Evolutionary conservation across 1,140 invertebrate genomes (phyloP).

Genomic region (Drosophila repleta): DNA sequence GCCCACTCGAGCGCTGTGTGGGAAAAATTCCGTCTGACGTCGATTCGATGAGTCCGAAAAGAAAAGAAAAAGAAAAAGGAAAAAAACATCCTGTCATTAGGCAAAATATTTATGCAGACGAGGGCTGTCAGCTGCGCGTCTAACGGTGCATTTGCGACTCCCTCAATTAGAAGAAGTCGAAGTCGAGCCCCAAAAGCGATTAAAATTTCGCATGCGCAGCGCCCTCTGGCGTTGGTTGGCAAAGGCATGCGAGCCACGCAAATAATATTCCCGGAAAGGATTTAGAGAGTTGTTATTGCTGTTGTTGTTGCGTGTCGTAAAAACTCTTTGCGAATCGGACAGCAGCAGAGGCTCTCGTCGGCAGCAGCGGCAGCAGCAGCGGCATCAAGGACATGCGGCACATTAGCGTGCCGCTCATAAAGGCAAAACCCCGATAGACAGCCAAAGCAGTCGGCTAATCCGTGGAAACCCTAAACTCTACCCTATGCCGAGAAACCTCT

Average conservation of each 20-base stretch:
- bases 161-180: constrained; percentile 34
- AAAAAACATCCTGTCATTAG: constrained; percentile 75
- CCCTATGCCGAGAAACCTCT: constrained; percentile 62
- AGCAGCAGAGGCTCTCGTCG: no score
- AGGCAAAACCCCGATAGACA: constrained; percentile 42
- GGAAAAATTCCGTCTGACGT: constrained; percentile 43
- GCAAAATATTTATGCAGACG: constrained; percentile 69
- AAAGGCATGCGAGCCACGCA: constrained; percentile 40
- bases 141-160: constrained; percentile 52
- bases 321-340: constrained; percentile 79
- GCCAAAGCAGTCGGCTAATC: constrained; percentile 54
- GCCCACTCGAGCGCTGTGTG: constrained; percentile 65
- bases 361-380: not conserved
- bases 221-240: constrained; percentile 69
- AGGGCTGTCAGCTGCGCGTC: constrained; percentile 36
- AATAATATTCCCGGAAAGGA: constrained; percentile 80
- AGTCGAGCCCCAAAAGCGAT: constrained; percentile 33
- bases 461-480: constrained; percentile 80
- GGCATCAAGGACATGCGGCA: constrained; percentile 68
- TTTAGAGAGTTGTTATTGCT: constrained; percentile 44
- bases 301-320: constrained; percentile 61
- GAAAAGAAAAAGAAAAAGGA: no score
- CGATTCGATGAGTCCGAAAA: not conserved
- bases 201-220: constrained; percentile 63
- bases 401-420: constrained; percentile 74